These are phyloP conservation scores for Myiozetetes cayanensis DNA, from an alignment of 2,113 vertebrate genomes.

Conservation along the genomic window DNA sequence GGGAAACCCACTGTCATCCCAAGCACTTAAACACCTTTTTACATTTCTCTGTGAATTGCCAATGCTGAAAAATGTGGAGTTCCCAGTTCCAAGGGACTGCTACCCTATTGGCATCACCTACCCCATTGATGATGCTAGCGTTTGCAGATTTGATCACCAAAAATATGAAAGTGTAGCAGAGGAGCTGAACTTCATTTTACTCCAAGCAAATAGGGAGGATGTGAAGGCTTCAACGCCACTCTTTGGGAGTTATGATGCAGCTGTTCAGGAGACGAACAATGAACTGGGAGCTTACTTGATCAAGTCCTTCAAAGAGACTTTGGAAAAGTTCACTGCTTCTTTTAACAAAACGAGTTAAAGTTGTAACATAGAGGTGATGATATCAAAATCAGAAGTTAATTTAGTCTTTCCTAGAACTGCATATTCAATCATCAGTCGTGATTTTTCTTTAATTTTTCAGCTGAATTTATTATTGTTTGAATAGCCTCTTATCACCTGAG, in stretches of 20 bases:
- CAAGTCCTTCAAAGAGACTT: conserved; percentile 82
- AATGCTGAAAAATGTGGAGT: conserved; percentile 81
- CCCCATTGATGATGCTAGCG: conserved; percentile 81
- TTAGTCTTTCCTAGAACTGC: background rate
- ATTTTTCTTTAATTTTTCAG: background rate
- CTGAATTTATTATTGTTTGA: background rate
- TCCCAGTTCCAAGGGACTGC: conserved; percentile 91
- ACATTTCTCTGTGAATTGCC: conserved; percentile 76
- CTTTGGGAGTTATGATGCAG: conserved; percentile 86
- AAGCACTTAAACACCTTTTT: conserved; percentile 79
- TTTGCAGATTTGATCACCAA: conserved; percentile 79
- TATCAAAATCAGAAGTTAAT: background rate
- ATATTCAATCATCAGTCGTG: background rate
- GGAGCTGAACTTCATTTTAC: conserved; percentile 80
- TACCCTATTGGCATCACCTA: conserved; percentile 82
- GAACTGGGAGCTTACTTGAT: conserved; percentile 87
- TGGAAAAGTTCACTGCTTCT: conserved; percentile 82
- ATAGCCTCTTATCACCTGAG: background rate
- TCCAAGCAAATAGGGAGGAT: conserved; percentile 74
- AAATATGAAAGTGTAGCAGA: conserved; percentile 77
- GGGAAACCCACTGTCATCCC: conserved; percentile 86
- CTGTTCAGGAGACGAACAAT: conserved; percentile 87
- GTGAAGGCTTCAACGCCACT: conserved; percentile 84
- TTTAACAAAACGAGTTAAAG: conserved; percentile 66
- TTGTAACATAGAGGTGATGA: background rate